Evolutionary conservation across 1,140 invertebrate genomes (phyloP), one percentile per base, ranked within the genome.

Genomic region (Macrotrachela quadricornifera): DNA sequence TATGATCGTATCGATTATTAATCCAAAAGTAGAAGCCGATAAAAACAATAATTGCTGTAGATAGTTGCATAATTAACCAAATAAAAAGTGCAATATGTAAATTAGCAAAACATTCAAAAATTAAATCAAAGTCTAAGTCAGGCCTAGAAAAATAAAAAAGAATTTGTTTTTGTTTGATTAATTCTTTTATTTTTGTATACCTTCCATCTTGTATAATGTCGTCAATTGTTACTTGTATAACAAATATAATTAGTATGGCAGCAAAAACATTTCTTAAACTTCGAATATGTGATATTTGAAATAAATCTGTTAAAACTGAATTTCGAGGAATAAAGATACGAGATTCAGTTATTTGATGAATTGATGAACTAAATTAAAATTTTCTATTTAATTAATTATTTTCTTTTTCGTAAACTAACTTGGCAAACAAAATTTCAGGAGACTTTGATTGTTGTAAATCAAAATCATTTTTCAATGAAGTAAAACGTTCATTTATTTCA

Each of bases 191-290:
- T 4, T 30, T 2, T 36, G 75, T 78, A 77, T 74, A 81, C 81
- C 75, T 77, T 62, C 80, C 81, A 54, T 74, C 75, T 57, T 81
- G 75, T 16, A 82, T 67, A 54, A 81, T 72, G 63, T 85, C 83
- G 58, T 77, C 76, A 12, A 78, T 71, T 12, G 79, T 68, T 1
- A 78, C 81, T 59, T 83, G 79, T 36, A 82, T 64, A 45, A 81
- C 72, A 51, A 85, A 73, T 46, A 84, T 71, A 44, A 85, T 73
- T 18, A 86, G 71, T 57, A 80, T 79, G 44, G 79, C 79, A n/a
- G 80, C 73, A 66, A 84, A 85, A 49, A 86, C 79, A 67, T 87
- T 79, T 63, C 83, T 82, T 51, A 87, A 79, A 0, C 82, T 81
- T 60, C 74, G 73, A 55, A 86, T 79, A 65, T 88, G 83, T 52